Conservation (phyloP, 2,888 invertebrate genomes). For the Aphodius sticticus region DNA sequence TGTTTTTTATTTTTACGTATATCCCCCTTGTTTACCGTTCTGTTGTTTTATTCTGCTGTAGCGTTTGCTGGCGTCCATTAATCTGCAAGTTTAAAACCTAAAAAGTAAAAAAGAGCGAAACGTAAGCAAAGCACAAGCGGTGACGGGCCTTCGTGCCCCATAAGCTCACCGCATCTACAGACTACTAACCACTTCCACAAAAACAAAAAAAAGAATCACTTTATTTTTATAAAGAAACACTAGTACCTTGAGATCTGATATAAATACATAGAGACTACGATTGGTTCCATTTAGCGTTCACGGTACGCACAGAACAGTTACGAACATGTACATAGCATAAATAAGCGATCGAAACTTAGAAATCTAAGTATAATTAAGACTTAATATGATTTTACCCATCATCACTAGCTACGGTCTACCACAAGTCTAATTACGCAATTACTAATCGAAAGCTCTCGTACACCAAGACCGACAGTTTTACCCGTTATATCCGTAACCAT, state of each 20-base stretch:
- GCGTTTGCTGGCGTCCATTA: constrained; percentile 54
- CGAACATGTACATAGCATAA: constrained; percentile 57
- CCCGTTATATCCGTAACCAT: background rate
- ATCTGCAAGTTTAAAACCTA: constrained; percentile 32
- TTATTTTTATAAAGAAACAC: constrained; percentile 55
- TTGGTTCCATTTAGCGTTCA: constrained; percentile 37
- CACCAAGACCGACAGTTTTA: background rate
- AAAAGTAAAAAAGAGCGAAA: constrained; percentile 16
- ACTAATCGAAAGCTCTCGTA: background rate
- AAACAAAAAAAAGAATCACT: constrained; percentile 49
- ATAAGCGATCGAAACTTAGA: constrained; percentile 55
- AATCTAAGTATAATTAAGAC: constrained; percentile 56
- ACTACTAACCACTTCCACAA: constrained; percentile 58
- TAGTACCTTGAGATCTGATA: constrained; percentile 53
- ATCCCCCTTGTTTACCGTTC: constrained; percentile 27
- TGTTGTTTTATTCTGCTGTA: constrained; percentile 50
- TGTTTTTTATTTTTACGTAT: constrained; percentile 21
- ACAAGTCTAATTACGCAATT: constrained; percentile 6
- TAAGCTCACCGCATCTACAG: constrained; percentile 37
- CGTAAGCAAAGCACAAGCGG: constrained; percentile 15
- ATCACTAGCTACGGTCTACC: constrained; percentile 10
- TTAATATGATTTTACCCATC: constrained; percentile 37
- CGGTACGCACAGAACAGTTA: constrained; percentile 55
- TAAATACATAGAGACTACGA: constrained; percentile 44
- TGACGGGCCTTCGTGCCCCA: constrained; percentile 49